Base-by-base conservation (phyloP, 2,113 vertebrate species). In the Sapayoa aenigma region DNA sequence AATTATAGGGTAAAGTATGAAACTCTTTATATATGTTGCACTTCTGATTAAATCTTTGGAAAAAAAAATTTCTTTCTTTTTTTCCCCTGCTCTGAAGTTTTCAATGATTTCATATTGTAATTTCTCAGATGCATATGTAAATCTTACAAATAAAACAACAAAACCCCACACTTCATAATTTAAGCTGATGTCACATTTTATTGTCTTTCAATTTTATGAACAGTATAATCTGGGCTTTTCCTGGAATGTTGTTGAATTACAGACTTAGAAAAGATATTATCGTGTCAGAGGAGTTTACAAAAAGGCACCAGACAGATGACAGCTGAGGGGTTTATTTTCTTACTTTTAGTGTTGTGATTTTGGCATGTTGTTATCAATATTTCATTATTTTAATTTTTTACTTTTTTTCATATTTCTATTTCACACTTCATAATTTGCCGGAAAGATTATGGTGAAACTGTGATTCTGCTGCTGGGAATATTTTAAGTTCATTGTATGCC, bases 381-480 rank as follows among this genome's bases (percentile, higher is more conserved):
- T 93, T 79, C 56, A 42, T 90, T 92, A 68, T 46, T 65, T 23
- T 5, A 19, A 6, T 74, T 93, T 96, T 90, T 87, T 60, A 6
- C 71, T 93, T 96, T 90, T 87, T 60, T 67, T 76, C 60, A 18
- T 33, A 30, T 91, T 91, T 85, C 55, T 93, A 44, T 90, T 94
- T 95, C 93, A 90, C 82, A 94, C 79, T 90, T 94, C 39, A 19
- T 85, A 90, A 94, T 94, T 91, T 95, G 63, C 39, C 56, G 75
- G 63, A 66, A 89, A 79, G 75, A 71, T 87, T 83, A 50, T 74
- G 50, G 46, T 67, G 67, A 77, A 89, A 77, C 49, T 91, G 33
- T 77, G 55, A 50, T 85, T 94, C 75, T 80, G 1, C 33, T 74
- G 66, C 33, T 65, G 67, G 85, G 84, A 84, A 65, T 62, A 17